Evolutionary conservation across 2,888 invertebrate genomes (phyloP), one percentile per base, ranked within the genome.

Genomic region (Dynastes hyllus): DNA sequence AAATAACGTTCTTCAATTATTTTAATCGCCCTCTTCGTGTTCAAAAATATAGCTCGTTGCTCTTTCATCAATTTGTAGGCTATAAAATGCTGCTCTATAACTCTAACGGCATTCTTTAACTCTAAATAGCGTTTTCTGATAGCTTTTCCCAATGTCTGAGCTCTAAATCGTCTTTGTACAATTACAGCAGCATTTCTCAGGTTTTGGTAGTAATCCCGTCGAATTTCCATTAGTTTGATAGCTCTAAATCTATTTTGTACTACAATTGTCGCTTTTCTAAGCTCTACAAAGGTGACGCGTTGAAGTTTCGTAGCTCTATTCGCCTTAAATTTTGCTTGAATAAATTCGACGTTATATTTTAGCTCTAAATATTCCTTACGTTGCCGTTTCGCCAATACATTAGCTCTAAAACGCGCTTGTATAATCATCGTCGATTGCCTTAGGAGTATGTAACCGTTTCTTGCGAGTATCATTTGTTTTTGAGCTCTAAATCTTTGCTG

Each of bases 1-100:
- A 90, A 90, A 84, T 91, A 90, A 86, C 88, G 90, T 77, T 87
- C 88, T 83, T 94, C 93, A 69, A 93, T 85, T 0, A 82, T 81
- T 11, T 91, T 85, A 29, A 89, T 88, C 11, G 89, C 85, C 27
- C 86, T 84, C 65, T 88, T 90, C 58, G 51, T 51, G 11, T 27
- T 53, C 9, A 79, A 61, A 61, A 69, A 79, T 13, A 32, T 32
- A 2, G 22, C n/a, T 16, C 77, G 45, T 37, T 77, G 70, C 22
- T 40, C 1, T 2, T 22, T 29, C 71, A 51, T 83, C 82, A 1
- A 84, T 81, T 70, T 79, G 61, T 50, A 78, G 79, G 80, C 79
- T 58, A 16, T 63, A 65, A 50, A 71, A 55, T 51, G 51, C 16
- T 13, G 63, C 51, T 73, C 32, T 50, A 78, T 13, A 13, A 76